A percentile compares a stretch with the other conserved stretches of the same genome.
Conservation (phyloP, 2,888 invertebrate genomes). For the Drosophila flavopinicola region DNA sequence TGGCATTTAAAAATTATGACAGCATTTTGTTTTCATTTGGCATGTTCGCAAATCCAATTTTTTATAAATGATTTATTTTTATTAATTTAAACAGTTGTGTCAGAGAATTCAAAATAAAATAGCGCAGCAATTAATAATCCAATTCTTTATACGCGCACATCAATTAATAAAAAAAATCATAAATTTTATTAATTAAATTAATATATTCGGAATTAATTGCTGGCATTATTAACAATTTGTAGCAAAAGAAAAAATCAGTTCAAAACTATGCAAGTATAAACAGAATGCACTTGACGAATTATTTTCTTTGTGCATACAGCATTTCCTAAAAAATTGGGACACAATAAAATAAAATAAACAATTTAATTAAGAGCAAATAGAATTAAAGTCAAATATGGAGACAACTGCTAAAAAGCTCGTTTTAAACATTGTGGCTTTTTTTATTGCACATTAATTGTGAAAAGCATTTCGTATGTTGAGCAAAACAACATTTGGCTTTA, state of each 20-base stretch:
- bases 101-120: background rate
- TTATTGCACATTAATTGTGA: too few species aligned
- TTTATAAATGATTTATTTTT: constrained; percentile 25
- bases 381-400: background rate
- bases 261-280: too few species aligned
- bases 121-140: constrained; percentile 26
- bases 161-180: constrained; percentile 37
- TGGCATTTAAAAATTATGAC: constrained; percentile 57
- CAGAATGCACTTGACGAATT: too few species aligned
- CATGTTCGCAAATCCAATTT: constrained; percentile 33
- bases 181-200: constrained; percentile 30
- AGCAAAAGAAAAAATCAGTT: background rate
- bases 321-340: too few species aligned
- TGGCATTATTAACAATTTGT: background rate
- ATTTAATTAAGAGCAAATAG: background rate
- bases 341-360: background rate
- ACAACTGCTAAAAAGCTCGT: too few species aligned
- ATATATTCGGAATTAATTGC: constrained; percentile 19
- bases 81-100: constrained; percentile 21
- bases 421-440: too few species aligned
- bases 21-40: constrained; percentile 52
- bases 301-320: too few species aligned
- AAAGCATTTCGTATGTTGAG: too few species aligned
- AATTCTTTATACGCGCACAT: constrained; percentile 22
- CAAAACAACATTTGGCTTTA: too few species aligned